Evolutionary conservation across 2,113 vertebrate genomes (phyloP).

Genomic region (Triplophysa siluroides): DNA sequence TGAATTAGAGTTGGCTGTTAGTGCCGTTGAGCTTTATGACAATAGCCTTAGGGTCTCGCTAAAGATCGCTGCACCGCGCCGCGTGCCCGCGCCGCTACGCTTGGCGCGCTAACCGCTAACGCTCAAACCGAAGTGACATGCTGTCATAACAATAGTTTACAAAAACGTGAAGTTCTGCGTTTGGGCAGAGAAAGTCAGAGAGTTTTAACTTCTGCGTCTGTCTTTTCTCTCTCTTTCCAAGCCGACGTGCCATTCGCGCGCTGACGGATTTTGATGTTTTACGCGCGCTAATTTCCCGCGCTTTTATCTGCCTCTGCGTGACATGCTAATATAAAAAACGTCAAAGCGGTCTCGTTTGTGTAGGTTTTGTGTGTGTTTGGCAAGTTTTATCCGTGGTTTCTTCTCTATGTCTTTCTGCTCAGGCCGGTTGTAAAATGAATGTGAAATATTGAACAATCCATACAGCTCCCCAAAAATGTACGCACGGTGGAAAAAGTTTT

Average conservation of each 20-base stretch:
- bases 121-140: constrained; percentile 96
- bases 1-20: constrained; percentile 92
- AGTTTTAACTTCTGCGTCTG: constrained; percentile 70
- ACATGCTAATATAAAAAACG: not conserved
- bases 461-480: constrained; percentile 49
- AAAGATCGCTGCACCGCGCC: constrained; percentile 86
- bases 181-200: constrained; percentile 73
- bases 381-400: not conserved
- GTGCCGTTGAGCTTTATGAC: constrained; percentile 92
- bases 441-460: constrained; percentile 37
- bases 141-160: constrained; percentile 92
- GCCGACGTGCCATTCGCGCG: constrained; percentile 16
- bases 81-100: constrained; percentile 78
- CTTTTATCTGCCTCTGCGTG: not conserved
- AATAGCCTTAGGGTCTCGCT: constrained; percentile 98
- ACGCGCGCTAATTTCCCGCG: not conserved
- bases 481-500: constrained; percentile 29
- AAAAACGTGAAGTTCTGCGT: constrained; percentile 78
- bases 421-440: constrained; percentile 13
- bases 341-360: not conserved
- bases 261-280: constrained; percentile 19
- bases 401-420: not conserved
- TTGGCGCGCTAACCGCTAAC: constrained; percentile 92
- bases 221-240: not conserved
- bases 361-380: not conserved